Percentiles rank a stretch among this genome's conserved stretches.
These are phyloP conservation scores for Tachysurus vachellii DNA, from an alignment of 2,113 vertebrate species.

Conservation along the genomic window DNA sequence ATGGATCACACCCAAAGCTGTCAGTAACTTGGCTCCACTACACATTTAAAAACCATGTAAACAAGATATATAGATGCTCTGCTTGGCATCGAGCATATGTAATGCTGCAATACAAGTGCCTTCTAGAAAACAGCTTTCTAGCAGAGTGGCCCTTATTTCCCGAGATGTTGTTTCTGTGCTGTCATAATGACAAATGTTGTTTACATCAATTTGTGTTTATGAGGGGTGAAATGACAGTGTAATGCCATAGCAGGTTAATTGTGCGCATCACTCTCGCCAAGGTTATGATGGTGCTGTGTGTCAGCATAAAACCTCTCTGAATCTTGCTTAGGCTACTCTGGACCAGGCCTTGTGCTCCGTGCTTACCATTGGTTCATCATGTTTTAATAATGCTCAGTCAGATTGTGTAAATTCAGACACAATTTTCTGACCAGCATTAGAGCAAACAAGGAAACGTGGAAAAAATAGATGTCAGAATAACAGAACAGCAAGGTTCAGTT, in stretches of 20 bases:
- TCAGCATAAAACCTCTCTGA: constrained; percentile 14
- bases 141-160: constrained; percentile 9
- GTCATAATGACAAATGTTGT: constrained; percentile 44
- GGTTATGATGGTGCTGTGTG: constrained; percentile 7
- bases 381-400: neutral
- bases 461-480: constrained; percentile 38
- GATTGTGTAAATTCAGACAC: neutral
- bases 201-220: constrained; percentile 47
- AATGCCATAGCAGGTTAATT: constrained; percentile 36
- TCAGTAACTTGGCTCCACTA: constrained; percentile 17
- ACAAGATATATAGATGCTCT: constrained; percentile 28
- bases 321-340: neutral
- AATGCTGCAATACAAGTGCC: constrained; percentile 30
- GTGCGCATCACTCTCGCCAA: neutral
- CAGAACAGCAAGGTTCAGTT: constrained; percentile 38
- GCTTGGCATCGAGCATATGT: constrained; percentile 14
- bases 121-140: constrained; percentile 24
- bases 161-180: constrained; percentile 19
- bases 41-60: constrained; percentile 23
- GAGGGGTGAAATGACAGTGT: constrained; percentile 45
- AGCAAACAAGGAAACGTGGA: neutral
- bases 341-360: neutral
- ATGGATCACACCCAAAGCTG: neutral
- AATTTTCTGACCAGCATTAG: neutral
- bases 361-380: neutral